Evolutionary conservation across 2,797 vertebrate genomes (phyloP).

Genomic region (Lerista edwardsae): DNA sequence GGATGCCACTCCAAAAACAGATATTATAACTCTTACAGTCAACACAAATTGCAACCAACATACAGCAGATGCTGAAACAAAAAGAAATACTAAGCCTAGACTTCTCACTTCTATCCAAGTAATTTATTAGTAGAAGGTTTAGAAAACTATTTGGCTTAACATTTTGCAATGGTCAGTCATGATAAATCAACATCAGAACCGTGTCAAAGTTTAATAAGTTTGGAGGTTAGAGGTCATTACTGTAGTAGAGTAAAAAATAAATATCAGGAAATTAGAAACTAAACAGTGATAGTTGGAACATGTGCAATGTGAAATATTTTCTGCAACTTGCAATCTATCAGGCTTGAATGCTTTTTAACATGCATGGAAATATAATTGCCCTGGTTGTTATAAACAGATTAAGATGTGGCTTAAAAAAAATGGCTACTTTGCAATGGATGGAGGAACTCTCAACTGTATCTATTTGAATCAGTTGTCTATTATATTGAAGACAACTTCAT

Average conservation of each 20-base stretch:
- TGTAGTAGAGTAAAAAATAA: constrained; percentile 48
- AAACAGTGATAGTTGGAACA: constrained; percentile 36
- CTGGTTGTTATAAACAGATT: constrained; percentile 3
- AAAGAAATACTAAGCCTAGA: not conserved
- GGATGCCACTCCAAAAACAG: constrained; percentile 30
- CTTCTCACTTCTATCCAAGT: constrained; percentile 56
- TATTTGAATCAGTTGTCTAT: too few species aligned
- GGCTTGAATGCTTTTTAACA: constrained; percentile 23
- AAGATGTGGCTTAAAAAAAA: not conserved
- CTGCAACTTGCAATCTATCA: constrained; percentile 1
- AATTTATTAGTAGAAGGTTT: constrained; percentile 58
- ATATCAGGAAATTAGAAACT: constrained; percentile 52
- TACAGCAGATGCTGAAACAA: constrained; percentile 49
- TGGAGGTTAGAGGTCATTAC: constrained; percentile 33
- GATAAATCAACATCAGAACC: constrained; percentile 57
- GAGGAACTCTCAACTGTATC: too few species aligned
- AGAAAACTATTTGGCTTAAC: constrained; percentile 44
- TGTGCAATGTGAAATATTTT: constrained; percentile 37
- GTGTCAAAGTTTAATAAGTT: constrained; percentile 56
- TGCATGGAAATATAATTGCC: not conserved
- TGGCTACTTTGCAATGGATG: too few species aligned
- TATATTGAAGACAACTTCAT: too few species aligned
- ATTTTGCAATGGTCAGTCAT: constrained; percentile 50
- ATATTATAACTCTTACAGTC: constrained; percentile 11
- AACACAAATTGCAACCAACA: constrained; percentile 30